Evolutionary conservation across 2,113 vertebrate species (phyloP).

Genomic region (Nycticebus coucang): DNA sequence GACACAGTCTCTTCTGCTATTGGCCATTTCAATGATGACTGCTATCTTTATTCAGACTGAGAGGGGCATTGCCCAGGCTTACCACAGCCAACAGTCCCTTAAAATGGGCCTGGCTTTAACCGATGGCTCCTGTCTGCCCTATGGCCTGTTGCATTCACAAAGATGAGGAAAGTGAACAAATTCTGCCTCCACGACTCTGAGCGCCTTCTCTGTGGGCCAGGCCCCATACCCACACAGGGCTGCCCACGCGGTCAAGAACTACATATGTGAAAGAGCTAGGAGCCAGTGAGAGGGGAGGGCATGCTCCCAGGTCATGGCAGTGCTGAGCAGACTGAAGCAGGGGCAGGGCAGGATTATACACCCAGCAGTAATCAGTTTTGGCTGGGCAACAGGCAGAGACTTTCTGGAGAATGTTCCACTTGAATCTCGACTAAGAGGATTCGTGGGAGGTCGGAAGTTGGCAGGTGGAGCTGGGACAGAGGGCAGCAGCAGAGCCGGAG

Average conservation of each 20-base stretch:
- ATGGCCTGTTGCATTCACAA: neutral
- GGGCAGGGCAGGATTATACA: neutral
- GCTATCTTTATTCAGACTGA: neutral
- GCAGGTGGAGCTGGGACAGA: neutral
- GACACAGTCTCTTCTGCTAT: constrained; percentile 14
- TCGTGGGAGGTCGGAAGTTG: neutral
- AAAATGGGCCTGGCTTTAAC: neutral
- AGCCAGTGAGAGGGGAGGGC: neutral
- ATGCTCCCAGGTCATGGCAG: rapidly evolving
- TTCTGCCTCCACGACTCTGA: neutral
- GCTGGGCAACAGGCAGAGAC: neutral
- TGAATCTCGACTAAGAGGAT: neutral
- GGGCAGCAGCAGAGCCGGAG: neutral
- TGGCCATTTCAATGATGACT: neutral
- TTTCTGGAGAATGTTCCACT: neutral
- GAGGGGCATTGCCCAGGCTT: neutral
- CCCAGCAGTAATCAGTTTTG: neutral
- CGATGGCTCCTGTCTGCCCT: neutral
- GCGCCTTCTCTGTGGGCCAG: neutral
- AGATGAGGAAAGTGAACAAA: neutral
- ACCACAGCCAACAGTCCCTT: neutral
- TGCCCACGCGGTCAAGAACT: neutral
- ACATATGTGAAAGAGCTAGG: neutral
- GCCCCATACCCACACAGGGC: neutral
- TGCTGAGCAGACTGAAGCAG: neutral